Evolutionary conservation across 2,888 invertebrate species (phyloP).

Genomic region (Autographa pulchrina): DNA sequence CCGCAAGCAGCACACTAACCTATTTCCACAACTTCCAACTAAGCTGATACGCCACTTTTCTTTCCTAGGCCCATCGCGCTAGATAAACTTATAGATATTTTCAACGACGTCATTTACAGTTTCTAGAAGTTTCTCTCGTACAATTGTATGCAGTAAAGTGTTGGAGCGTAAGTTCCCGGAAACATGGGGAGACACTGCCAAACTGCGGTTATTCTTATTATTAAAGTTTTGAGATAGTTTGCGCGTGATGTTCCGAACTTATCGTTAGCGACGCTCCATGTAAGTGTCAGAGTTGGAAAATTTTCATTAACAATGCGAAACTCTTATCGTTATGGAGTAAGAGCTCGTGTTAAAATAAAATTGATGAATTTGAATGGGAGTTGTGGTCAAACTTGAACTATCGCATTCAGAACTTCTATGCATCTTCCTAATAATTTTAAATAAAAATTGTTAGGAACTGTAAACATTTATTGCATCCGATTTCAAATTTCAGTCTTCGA

Average conservation of each 20-base stretch:
- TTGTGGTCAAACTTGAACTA: neutral
- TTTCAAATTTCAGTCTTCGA: too few relatives aligned
- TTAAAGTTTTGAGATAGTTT: slow-evolving; percentile 55
- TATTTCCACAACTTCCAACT: slow-evolving; percentile 31
- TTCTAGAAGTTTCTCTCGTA: slow-evolving; percentile 40
- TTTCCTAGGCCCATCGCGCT: slow-evolving; percentile 24
- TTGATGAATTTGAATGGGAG: neutral
- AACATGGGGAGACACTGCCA: slow-evolving; percentile 36
- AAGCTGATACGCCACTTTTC: slow-evolving; percentile 36
- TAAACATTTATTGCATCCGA: too few relatives aligned
- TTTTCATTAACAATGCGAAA: slow-evolving; percentile 32
- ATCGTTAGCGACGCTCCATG: slow-evolving; percentile 16
- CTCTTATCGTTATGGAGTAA: neutral
- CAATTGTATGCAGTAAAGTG: slow-evolving; percentile 53
- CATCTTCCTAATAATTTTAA: too few relatives aligned
- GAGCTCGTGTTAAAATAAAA: neutral
- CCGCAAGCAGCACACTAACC: slow-evolving; percentile 18
- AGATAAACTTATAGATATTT: slow-evolving; percentile 54
- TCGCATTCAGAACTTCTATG: neutral
- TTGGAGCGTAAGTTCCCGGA: slow-evolving; percentile 44
- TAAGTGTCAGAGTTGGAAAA: slow-evolving; percentile 36
- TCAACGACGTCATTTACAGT: slow-evolving; percentile 53
- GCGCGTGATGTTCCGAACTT: slow-evolving; percentile 24
- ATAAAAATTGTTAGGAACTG: too few relatives aligned
- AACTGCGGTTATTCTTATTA: slow-evolving; percentile 55